Conservation (phyloP, 2,797 vertebrate species). For the Denticeps clupeoides region DNA sequence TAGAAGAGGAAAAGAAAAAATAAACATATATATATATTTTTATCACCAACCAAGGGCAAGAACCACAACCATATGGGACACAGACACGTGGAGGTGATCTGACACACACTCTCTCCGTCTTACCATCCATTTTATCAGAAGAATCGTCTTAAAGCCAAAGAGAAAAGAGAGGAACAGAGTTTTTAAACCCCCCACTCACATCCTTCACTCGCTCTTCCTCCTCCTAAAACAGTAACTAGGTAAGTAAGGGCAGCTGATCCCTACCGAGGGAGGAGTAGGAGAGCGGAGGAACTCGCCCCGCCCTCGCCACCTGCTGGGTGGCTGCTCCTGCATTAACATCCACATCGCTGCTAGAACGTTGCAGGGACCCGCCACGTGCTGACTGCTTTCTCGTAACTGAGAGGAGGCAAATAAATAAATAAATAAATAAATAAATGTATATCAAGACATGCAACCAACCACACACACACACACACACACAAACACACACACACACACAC, state of each 20-base stretch:
- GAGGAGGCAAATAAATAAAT: conserved; percentile 25
- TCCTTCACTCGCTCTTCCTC: not conserved
- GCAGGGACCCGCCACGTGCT: conserved; percentile 67
- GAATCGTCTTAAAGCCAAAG: conserved; percentile 89
- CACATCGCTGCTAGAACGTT: conserved; percentile 89
- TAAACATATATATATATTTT: not conserved
- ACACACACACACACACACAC: conserved; percentile 38
- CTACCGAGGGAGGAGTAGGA: conserved; percentile 90
- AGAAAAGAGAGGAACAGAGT: conserved; percentile 40
- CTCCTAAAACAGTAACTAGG: too few relatives aligned
- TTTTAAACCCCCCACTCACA: conserved; percentile 13
- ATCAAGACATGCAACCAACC: conserved; percentile 38
- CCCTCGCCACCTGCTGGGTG: conserved; percentile 52
- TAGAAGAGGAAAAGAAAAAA: conserved; percentile 24
- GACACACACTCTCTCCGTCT: conserved; percentile 78
- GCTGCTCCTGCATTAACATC: conserved; percentile 87
- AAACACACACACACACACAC: not conserved
- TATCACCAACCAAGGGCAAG: not conserved
- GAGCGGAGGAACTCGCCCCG: conserved; percentile 69
- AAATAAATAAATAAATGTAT: conserved; percentile 8
- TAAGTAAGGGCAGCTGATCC: conserved; percentile 16
- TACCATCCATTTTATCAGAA: conserved; percentile 98
- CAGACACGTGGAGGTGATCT: conserved; percentile 18
- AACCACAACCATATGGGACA: not conserved
- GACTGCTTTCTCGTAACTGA: conserved; percentile 70